A percentile compares a stretch with the other conserved stretches of the same genome.
phyloP scores from a whole-genome alignment of 2,888 invertebrate species.

The Sepioteuthis lessoniana region DNA sequence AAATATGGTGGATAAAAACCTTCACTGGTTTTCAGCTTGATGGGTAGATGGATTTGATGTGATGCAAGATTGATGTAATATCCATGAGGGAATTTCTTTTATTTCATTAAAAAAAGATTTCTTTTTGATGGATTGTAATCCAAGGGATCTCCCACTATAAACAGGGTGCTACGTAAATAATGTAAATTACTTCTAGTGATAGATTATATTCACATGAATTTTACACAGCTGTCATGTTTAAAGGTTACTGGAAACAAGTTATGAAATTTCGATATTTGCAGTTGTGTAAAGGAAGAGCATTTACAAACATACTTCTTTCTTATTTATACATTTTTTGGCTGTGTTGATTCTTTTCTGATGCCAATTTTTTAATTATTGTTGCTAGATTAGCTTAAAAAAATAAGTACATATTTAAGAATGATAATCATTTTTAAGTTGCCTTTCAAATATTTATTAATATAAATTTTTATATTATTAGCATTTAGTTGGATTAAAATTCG shows the following conservation, averaged over 20 bases:
- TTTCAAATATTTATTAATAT: no score
- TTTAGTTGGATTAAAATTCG: no score
- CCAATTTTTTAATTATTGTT: no score
- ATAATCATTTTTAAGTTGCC: no score
- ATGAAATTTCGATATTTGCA: not conserved
- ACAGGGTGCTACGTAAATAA: not conserved
- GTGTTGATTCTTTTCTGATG: no score
- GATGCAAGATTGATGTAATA: not conserved
- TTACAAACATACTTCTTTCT: no score
- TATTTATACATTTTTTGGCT: no score
- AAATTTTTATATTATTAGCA: no score
- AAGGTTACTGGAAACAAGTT: not conserved
- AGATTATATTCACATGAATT: not conserved
- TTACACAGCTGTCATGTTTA: not conserved
- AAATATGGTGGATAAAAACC: not conserved
- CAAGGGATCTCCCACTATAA: not conserved
- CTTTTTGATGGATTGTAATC: not conserved
- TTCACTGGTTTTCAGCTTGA: not conserved
- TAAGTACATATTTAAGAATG: no score
- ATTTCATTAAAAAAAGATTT: not conserved
- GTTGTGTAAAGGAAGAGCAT: no score
- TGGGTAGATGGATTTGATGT: not conserved
- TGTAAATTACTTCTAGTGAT: not conserved
- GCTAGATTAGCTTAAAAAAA: no score
- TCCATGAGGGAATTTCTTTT: not conserved